phyloP scores from a whole-genome alignment of 2,888 invertebrate genomes.

The Pharmacophagus antenor region DNA sequence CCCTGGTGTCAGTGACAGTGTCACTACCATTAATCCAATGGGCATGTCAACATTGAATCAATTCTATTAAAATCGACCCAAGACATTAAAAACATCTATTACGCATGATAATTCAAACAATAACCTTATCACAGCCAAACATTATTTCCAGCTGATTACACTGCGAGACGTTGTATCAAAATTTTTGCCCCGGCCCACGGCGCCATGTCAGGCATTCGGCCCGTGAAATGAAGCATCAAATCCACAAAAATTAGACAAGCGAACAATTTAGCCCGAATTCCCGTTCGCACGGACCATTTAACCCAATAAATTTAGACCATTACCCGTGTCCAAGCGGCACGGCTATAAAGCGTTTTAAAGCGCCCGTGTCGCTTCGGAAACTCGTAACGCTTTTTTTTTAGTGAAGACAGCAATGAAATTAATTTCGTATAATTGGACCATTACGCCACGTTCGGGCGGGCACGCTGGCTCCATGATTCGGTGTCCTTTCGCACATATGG shows the following conservation, averaged over 20 bases:
- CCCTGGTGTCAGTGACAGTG: too few species aligned
- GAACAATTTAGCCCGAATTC: conserved; percentile 68
- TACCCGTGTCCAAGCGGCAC: conserved; percentile 67
- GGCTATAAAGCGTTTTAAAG: conserved; percentile 66
- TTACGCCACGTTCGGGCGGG: conserved; percentile 46
- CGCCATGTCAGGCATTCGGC: conserved; percentile 47
- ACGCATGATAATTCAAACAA: too few species aligned
- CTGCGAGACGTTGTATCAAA: conserved; percentile 15
- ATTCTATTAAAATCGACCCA: too few species aligned
- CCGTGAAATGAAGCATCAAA: conserved; percentile 64
- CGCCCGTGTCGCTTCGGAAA: conserved; percentile 63
- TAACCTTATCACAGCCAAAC: not conserved
- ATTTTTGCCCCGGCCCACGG: conserved; percentile 26
- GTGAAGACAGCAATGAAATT: conserved; percentile 65
- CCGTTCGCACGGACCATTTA: conserved; percentile 68
- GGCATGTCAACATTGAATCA: too few species aligned
- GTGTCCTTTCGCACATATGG: conserved; percentile 19
- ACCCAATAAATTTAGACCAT: conserved; percentile 77
- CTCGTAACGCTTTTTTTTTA: conserved; percentile 59
- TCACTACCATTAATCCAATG: too few species aligned
- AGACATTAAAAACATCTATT: too few species aligned
- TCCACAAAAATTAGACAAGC: conserved; percentile 72
- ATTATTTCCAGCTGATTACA: conserved; percentile 10
- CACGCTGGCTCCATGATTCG: conserved; percentile 32
- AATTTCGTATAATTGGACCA: conserved; percentile 63